These are phyloP conservation scores for Rhizoglyphus robini DNA, from an alignment of 1,140 invertebrate species.

Conservation along the genomic window DNA sequence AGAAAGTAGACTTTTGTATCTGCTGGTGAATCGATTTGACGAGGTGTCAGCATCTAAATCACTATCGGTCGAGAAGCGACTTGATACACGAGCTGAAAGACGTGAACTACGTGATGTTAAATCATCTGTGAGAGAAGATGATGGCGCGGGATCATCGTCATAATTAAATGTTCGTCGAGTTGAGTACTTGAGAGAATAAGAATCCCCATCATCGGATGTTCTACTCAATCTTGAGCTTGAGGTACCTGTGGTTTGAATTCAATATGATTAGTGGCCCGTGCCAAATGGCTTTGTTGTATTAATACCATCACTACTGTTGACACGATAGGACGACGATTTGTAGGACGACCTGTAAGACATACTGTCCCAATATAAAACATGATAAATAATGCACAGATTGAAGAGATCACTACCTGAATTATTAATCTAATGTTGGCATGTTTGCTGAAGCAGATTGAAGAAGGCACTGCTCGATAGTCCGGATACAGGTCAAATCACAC, in stretches of 20 bases:
- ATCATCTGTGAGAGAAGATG: neutral
- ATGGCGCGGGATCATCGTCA: neutral
- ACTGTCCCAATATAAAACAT: neutral
- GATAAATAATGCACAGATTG: neutral
- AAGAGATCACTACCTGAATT: neutral
- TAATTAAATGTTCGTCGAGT: neutral
- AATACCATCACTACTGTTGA: neutral
- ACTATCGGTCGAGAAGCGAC: neutral
- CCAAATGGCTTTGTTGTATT: too few relatives aligned
- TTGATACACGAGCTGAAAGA: neutral
- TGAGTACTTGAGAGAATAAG: neutral
- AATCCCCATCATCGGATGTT: neutral
- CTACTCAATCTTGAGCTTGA: neutral
- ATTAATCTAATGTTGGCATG: neutral
- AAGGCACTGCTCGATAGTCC: neutral
- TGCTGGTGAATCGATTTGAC: neutral
- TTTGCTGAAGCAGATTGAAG: neutral
- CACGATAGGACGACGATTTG: neutral
- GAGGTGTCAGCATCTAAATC: neutral
- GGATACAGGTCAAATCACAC: neutral
- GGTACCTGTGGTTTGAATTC: neutral
- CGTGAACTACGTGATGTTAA: neutral
- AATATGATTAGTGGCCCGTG: too few relatives aligned
- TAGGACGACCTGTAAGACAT: neutral
- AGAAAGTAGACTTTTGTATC: constrained; percentile 10